A percentile compares a stretch with the other conserved stretches of the same genome.
Conservation (phyloP, 2,797 vertebrate genomes). For the Thripadectes ignobilis region DNA sequence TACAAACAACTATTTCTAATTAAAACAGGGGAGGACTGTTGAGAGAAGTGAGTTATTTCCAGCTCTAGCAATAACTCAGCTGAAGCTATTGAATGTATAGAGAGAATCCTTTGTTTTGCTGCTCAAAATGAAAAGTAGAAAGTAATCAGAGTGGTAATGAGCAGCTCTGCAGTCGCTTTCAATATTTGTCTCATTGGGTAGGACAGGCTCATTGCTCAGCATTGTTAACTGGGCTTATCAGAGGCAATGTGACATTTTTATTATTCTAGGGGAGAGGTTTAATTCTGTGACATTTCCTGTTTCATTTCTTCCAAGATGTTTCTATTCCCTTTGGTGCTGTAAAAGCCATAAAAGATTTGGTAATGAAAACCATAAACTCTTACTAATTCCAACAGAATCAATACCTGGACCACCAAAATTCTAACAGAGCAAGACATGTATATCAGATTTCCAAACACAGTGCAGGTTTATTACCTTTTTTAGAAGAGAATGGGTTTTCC, state of each 20-base stretch:
- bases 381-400: not conserved
- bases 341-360: not conserved
- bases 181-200: not conserved
- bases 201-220: not conserved
- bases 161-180: not conserved
- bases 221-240: not conserved
- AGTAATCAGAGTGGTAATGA: not conserved
- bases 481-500: not conserved
- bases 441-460: not conserved
- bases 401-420: not conserved
- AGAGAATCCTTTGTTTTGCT: not conserved
- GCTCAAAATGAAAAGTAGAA: not conserved
- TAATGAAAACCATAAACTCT: not conserved
- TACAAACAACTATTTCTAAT: not conserved
- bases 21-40: not conserved
- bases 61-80: not conserved
- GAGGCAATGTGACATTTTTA: not conserved
- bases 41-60: not conserved
- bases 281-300: not conserved
- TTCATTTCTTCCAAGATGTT: not conserved
- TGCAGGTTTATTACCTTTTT: not conserved
- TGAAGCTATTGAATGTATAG: not conserved
- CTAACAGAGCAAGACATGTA: not conserved
- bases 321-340: not conserved
- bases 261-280: not conserved